These are phyloP conservation scores for Ophion costatus DNA, from an alignment of 2,888 invertebrate species.

Conservation along the genomic window DNA sequence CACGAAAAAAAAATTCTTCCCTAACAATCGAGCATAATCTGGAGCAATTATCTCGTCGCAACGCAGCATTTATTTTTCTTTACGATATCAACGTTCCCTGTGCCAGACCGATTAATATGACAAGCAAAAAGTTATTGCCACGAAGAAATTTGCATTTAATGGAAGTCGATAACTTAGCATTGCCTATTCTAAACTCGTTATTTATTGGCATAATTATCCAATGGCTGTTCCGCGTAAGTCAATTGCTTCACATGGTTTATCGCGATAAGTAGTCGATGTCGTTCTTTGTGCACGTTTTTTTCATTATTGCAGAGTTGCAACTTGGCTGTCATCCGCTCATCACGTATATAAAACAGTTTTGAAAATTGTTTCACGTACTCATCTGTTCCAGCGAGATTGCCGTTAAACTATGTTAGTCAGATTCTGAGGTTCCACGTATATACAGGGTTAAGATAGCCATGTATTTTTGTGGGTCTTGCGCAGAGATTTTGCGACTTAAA, in stretches of 20 bases:
- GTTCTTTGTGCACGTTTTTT: background rate
- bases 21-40: conserved; percentile 10
- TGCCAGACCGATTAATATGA: background rate
- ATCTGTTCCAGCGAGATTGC: too few relatives aligned
- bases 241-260: too few relatives aligned
- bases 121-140: background rate
- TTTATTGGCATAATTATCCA: too few relatives aligned
- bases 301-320: background rate
- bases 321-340: background rate
- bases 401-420: too few relatives aligned
- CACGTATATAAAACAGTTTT: background rate
- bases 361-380: background rate
- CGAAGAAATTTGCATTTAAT: background rate
- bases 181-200: background rate
- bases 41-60: background rate
- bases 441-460: too few relatives aligned
- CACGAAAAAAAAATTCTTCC: background rate
- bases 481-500: too few relatives aligned
- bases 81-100: background rate
- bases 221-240: too few relatives aligned
- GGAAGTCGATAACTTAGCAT: background rate
- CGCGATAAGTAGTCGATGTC: background rate
- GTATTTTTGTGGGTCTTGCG: too few relatives aligned
- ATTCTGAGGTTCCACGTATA: too few relatives aligned
- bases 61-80: conserved; percentile 11